phyloP scores from a whole-genome alignment of 1,140 invertebrate genomes.

The Ruditapes philippinarum region DNA sequence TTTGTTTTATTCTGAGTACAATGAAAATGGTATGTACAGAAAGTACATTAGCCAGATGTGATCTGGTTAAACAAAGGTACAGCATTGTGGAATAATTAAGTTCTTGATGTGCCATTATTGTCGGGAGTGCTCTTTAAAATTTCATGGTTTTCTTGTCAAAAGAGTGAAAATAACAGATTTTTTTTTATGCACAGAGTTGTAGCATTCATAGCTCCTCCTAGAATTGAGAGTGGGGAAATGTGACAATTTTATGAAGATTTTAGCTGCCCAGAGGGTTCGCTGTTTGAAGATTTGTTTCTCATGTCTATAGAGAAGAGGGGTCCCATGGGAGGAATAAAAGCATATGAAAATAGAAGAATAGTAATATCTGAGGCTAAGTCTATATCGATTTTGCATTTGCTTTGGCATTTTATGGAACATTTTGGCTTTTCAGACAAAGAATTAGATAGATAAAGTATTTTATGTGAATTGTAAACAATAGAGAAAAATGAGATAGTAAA shows the following conservation, averaged over 20 bases:
- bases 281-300: conserved; percentile 58
- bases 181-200: not conserved
- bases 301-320: conserved; percentile 36
- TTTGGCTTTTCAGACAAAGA: conserved; percentile 43
- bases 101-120: not conserved
- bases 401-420: conserved; percentile 36
- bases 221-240: not conserved
- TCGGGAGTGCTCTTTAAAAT: conserved; percentile 14
- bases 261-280: conserved; percentile 17
- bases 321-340: conserved; percentile 26
- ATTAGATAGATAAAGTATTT: conserved; percentile 31
- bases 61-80: not conserved
- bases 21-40: too few species aligned
- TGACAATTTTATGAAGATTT: conserved; percentile 59
- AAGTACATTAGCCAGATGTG: too few species aligned
- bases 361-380: conserved; percentile 27
- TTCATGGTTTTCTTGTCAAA: conserved; percentile 23
- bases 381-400: conserved; percentile 62
- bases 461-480: conserved; percentile 14
- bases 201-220: not conserved
- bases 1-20: too few species aligned
- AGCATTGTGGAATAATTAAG: not conserved
- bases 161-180: not conserved
- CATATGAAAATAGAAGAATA: conserved; percentile 44
- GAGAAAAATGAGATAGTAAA: conserved; percentile 7